Evolutionary conservation across 1,140 invertebrate genomes (phyloP).

Genomic region (Chrysopa pallens): DNA sequence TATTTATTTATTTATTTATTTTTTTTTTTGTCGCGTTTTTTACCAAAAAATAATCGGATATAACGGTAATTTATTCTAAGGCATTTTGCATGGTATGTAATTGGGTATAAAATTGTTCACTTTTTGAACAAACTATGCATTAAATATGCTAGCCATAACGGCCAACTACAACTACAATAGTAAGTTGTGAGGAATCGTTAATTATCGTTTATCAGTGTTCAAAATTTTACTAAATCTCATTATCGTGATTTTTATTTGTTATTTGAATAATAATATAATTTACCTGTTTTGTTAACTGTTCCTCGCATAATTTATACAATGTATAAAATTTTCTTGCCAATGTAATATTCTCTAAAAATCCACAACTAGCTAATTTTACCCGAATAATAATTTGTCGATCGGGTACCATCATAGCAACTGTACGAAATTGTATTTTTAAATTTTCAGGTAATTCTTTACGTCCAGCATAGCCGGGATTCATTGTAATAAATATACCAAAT

Average conservation of each 20-base stretch:
- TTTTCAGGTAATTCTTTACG: slow-evolving; percentile 92
- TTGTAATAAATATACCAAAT: slow-evolving; percentile 94
- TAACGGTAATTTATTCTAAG: too few relatives aligned
- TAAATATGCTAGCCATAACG: too few relatives aligned
- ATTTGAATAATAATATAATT: background rate
- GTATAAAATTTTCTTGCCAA: slow-evolving; percentile 92
- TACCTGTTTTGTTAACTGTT: slow-evolving; percentile 92
- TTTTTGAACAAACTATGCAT: too few relatives aligned
- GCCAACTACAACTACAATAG: too few relatives aligned
- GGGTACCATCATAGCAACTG: slow-evolving; percentile 97
- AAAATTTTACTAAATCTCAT: too few relatives aligned
- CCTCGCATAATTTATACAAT: slow-evolving; percentile 90
- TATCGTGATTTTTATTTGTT: background rate
- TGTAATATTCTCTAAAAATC: slow-evolving; percentile 91
- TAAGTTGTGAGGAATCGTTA: too few relatives aligned
- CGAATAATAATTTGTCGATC: slow-evolving; percentile 94
- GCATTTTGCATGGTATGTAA: too few relatives aligned
- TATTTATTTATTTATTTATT: too few relatives aligned
- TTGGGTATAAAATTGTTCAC: too few relatives aligned
- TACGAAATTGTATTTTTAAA: slow-evolving; percentile 93
- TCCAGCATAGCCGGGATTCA: slow-evolving; percentile 96
- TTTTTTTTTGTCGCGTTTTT: too few relatives aligned
- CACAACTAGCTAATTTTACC: slow-evolving; percentile 88
- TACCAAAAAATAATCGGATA: too few relatives aligned
- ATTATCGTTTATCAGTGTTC: too few relatives aligned